phyloP scores from a whole-genome alignment of 2,797 vertebrate genomes.

The Miichthys miiuy region DNA sequence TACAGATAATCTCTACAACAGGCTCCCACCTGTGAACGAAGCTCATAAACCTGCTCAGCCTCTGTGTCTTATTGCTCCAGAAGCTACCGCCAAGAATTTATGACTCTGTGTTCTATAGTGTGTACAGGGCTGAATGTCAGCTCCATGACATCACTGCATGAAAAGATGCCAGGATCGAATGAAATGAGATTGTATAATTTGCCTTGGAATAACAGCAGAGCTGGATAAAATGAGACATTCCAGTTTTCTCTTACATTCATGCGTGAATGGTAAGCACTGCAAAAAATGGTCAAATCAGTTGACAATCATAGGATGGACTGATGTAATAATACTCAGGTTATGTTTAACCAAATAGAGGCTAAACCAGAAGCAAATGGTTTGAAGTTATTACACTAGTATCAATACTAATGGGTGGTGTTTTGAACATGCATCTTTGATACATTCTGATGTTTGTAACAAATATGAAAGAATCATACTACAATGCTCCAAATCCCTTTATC shows the following conservation, averaged over 20 bases:
- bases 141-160: neutral
- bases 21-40: neutral
- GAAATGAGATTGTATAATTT: neutral
- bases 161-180: neutral
- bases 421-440: neutral
- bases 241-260: neutral
- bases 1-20: slow-evolving; percentile 30
- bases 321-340: neutral
- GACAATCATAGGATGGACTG: neutral
- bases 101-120: neutral
- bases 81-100: slow-evolving; percentile 23
- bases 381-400: neutral
- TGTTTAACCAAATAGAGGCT: neutral
- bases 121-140: neutral
- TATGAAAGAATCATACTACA: neutral
- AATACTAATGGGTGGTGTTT: slow-evolving; percentile 8
- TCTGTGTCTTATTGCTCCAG: slow-evolving; percentile 20
- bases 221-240: neutral
- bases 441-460: slow-evolving; percentile 5
- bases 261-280: neutral
- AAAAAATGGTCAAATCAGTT: neutral
- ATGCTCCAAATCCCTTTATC: slow-evolving; percentile 1
- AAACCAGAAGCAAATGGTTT: slow-evolving; percentile 16
- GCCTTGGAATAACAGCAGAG: neutral
- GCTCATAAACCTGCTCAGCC: slow-evolving; percentile 24